These are phyloP conservation scores for Cyprinella venusta DNA, from an alignment of 2,797 vertebrate species.

Conservation along the genomic window DNA sequence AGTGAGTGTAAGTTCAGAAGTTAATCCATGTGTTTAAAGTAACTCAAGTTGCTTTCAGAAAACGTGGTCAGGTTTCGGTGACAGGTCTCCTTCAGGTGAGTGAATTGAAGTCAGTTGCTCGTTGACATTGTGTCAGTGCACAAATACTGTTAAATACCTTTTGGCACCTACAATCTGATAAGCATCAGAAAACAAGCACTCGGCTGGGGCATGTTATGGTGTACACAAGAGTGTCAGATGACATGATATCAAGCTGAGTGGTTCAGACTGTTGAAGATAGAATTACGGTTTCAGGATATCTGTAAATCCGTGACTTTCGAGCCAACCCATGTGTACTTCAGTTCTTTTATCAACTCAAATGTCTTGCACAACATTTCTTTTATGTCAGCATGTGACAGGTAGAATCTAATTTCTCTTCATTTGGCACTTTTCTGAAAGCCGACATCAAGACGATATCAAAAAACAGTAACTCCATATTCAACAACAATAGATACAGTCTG, in stretches of 20 bases:
- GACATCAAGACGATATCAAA: neutral
- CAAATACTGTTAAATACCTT: conserved; percentile 5
- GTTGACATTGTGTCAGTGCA: neutral
- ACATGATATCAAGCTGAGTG: conserved; percentile 3
- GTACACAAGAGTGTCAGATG: conserved; percentile 9
- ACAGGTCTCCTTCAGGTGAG: neutral
- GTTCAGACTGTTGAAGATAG: neutral
- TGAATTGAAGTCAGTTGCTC: neutral
- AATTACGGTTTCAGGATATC: conserved; percentile 24
- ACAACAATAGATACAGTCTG: neutral
- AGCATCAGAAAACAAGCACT: conserved; percentile 14
- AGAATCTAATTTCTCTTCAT: neutral
- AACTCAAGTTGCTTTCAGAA: neutral
- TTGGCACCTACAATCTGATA: conserved; percentile 13
- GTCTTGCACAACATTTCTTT: neutral
- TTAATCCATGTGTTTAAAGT: neutral
- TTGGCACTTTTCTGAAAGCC: neutral
- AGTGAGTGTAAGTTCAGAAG: neutral
- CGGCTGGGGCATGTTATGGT: conserved; percentile 3
- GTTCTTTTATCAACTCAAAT: neutral
- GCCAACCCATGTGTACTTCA: neutral
- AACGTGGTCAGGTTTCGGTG: neutral
- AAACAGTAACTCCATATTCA: neutral
- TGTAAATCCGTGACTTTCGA: conserved; percentile 20
- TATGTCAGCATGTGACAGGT: neutral